Base-by-base conservation (phyloP, 2,888 invertebrate genomes). In the Epistrophella euchroma region DNA sequence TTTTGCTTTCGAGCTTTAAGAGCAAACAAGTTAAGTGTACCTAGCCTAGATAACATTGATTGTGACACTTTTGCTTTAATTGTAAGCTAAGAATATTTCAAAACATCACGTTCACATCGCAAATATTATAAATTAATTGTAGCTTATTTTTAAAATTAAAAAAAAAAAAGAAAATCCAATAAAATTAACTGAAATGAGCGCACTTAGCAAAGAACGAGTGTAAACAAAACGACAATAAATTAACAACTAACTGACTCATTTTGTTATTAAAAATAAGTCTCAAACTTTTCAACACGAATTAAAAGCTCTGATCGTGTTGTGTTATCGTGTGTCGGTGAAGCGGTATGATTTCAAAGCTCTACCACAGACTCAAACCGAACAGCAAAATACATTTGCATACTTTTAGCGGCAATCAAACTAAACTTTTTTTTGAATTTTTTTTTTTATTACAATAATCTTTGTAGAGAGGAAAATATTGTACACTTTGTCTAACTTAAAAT, bases 171-270 rank as follows among this genome's bases (percentile, higher is more conserved):
- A 25, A 15, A 47, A 13, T 1, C 1, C 19, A 25, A 35, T 22
- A 35, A 25, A 50, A 37, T n/a, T n/a, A 35, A 52, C 10, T 2
- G 2, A 5, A 47, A 52, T 13, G 17, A 19, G 7, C 28, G 32
- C 47, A 73, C 73, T 52, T 40, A 52, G 40, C 62, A 40, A 22
- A 52, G 9, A 62, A 37, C 4, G 19, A 74, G 22, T 75, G 52
- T 84, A 84, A 84, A 76, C 84, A 85, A 85, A 76, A 62, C 60
- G 62, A 75, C 37, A 68, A n/a, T 28, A 66, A 7, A 11, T 68
- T 40, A 47, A 37, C 58, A 55, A 85, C 75, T 52, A 25, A 52
- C 52, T 85, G 52, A 80, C 32, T 50, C 28, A 52, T 40, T 55
- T 62, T 76, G 66, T 47, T 60, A 47, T 10, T 17, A 64, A 71